Evolutionary conservation across 2,888 invertebrate genomes (phyloP).

Genomic region (Drosophila lacicola): DNA sequence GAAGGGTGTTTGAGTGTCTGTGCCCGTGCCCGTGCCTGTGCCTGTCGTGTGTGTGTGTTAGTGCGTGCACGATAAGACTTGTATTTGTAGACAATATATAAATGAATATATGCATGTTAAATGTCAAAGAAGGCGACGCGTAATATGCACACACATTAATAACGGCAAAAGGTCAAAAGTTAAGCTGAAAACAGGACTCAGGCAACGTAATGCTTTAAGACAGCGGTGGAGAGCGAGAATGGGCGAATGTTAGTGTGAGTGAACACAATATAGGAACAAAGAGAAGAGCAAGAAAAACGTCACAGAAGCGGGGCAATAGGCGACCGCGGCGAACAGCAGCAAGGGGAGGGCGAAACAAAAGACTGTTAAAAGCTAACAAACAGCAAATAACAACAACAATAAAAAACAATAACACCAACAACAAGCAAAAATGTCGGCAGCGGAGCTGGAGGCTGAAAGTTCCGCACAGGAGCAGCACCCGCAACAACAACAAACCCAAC

Average conservation of each 20-base stretch:
- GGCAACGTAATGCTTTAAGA: conserved; percentile 40
- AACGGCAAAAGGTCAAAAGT: conserved; percentile 72
- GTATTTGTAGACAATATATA: conserved; percentile 62
- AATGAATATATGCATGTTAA: conserved; percentile 32
- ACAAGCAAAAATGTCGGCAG: conserved; percentile 62
- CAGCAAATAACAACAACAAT: conserved; percentile 33
- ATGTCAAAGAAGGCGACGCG: conserved; percentile 54
- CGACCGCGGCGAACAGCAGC: conserved; percentile 15
- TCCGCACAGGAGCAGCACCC: conserved; percentile 63
- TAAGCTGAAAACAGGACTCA: conserved; percentile 60
- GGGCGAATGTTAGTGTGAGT: conserved; percentile 41
- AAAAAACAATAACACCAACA: conserved; percentile 25
- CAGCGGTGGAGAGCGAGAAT: conserved; percentile 9
- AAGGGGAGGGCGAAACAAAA: conserved; percentile 47
- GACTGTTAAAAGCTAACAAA: conserved; percentile 60
- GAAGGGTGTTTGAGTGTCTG: conserved; percentile 58
- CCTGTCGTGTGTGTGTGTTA: conserved; percentile 18
- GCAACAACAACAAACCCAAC: conserved; percentile 50
- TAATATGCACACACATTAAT: conserved; percentile 71
- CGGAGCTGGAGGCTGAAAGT: conserved; percentile 69
- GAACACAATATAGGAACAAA: conserved; percentile 49
- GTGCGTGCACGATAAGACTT: conserved; percentile 67
- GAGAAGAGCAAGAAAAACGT: conserved; percentile 52
- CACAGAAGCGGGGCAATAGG: conserved; percentile 39
- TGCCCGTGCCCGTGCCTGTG: conserved; percentile 11